Base-by-base conservation (phyloP, 2,888 invertebrate genomes). In the Blastobasis lacticolella region DNA sequence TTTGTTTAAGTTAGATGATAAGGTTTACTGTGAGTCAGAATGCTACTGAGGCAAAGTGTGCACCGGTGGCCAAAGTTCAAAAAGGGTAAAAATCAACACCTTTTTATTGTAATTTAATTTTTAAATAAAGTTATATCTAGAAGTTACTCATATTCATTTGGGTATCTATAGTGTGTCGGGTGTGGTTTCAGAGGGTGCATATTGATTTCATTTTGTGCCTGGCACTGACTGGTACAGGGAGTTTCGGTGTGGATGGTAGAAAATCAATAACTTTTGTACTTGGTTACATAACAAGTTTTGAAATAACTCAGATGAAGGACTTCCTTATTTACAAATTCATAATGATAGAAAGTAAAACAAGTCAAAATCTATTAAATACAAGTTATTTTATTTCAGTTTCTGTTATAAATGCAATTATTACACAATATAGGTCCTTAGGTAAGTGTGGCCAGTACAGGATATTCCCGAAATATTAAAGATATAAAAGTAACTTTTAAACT, bases 71-170 rank as follows among this genome's bases (percentile, higher is more conserved):
- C 23, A 47, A 10, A 40, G 10, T 49, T 36, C 37, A 49, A 49
- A 40, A n/a, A 43, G 49, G 48, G 43, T 43, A 48, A 49, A 42
- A 43, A 37, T 37, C 38, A 46, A 46, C 46, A 46, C 36, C 10
- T n/a, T 51, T 46, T 57, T 61, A 60, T 59, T 60, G 58, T 57
- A 52, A 45, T 53, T 55, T 57, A 48, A 53, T 62, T 63, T 66
- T 41, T 67, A 61, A 69, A 66, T 63, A 67, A 66, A 68, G 54
- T 61, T 64, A 58, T 64, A 67, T 50, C 62, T 63, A 59, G 54
- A 60, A 54, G 52, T 48, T 43, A 55, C 49, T 8, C 52, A 41
- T 53, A 48, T 48, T 48, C 55, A 54, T 61, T 58, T 67, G 23
- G 59, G 56, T 52, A 9, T 50, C 46, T 54, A 56, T 52, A 41